A percentile compares a stretch with the other conserved stretches of the same genome.
These are phyloP conservation scores for Phrynosoma blainvillii DNA, from an alignment of 2,113 vertebrate genomes.

Conservation along the genomic window DNA sequence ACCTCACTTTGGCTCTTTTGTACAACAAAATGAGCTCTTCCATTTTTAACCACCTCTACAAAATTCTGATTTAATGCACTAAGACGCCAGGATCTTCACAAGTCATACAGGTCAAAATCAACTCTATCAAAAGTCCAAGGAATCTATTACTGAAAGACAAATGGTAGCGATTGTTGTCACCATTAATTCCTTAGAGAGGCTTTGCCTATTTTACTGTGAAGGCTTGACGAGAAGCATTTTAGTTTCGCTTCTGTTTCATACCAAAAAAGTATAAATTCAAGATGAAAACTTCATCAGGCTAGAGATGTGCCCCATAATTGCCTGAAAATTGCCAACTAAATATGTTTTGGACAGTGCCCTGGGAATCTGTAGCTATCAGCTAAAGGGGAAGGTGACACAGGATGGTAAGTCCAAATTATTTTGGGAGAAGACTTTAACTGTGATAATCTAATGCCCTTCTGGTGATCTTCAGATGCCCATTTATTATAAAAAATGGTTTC, in stretches of 20 bases:
- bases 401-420: no score
- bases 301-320: neutral
- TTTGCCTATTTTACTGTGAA: constrained; percentile 21
- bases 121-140: neutral
- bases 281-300: constrained; percentile 18
- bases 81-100: neutral
- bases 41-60: constrained; percentile 20
- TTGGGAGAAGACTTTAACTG: no score
- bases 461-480: no score
- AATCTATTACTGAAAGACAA: neutral
- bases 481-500: no score
- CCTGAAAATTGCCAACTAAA: neutral
- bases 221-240: accelerated
- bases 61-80: neutral
- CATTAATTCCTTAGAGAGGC: neutral
- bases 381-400: neutral
- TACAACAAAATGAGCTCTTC: neutral
- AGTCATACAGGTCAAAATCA: neutral
- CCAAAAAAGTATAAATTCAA: neutral
- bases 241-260: constrained; percentile 12
- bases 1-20: no score
- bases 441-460: no score
- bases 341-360: neutral
- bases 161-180: constrained; percentile 8
- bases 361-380: neutral